Percentiles rank a stretch among this genome's conserved stretches.
Conservation (phyloP, 1,140 invertebrate species). For the Rhyzopertha dominica region DNA sequence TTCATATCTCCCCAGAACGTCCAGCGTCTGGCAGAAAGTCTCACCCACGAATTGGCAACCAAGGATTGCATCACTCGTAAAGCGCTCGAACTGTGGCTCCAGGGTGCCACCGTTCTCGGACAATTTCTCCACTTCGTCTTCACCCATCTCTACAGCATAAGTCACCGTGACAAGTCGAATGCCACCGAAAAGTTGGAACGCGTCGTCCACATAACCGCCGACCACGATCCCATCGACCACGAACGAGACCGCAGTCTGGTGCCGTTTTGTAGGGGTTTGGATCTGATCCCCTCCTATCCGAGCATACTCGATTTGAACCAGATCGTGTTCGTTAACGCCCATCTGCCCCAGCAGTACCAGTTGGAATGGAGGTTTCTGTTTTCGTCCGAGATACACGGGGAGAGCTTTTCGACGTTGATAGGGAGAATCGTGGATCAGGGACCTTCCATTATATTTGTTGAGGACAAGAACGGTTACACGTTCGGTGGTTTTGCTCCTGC, state of each 20-base stretch:
- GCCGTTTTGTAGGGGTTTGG: conserved; percentile 54
- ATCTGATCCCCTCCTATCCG: conserved; percentile 68
- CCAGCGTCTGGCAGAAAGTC: conserved; percentile 42
- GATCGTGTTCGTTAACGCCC: conserved; percentile 70
- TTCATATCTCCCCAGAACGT: conserved; percentile 41
- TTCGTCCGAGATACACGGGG: conserved; percentile 75
- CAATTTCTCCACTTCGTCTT: conserved; percentile 42
- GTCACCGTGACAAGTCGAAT: conserved; percentile 35
- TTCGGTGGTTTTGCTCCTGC: conserved; percentile 83
- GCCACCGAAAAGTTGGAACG: conserved; percentile 14
- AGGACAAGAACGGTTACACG: conserved; percentile 74
- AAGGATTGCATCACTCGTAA: conserved; percentile 33
- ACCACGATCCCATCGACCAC: conserved; percentile 9
- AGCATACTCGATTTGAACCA: conserved; percentile 71
- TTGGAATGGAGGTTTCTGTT: conserved; percentile 78
- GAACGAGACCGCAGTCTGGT: conserved; percentile 48
- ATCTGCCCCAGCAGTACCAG: conserved; percentile 65
- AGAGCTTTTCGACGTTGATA: conserved; percentile 76
- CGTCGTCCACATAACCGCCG: conserved; percentile 12
- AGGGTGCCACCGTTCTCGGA: conserved; percentile 38
- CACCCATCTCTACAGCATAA: conserved; percentile 42
- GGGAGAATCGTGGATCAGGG: conserved; percentile 73
- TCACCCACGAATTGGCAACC: conserved; percentile 38
- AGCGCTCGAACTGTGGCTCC: conserved; percentile 40
- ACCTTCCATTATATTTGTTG: conserved; percentile 69